Evolutionary conservation across 2,888 invertebrate genomes (phyloP).

Genomic region (Apocheima hispidaria): DNA sequence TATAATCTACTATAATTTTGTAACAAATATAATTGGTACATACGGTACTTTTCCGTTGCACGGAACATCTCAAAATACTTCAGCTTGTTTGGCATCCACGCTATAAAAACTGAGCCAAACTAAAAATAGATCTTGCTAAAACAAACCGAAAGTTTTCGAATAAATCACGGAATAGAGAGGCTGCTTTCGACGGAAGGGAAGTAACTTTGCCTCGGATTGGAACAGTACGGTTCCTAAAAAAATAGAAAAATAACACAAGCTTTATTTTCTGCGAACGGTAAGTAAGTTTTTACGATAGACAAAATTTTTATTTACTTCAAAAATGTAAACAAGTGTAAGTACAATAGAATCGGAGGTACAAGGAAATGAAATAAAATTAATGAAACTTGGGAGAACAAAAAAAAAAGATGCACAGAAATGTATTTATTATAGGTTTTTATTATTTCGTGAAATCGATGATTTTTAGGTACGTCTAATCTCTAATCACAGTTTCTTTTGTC

Average conservation of each 20-base stretch:
- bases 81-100: constrained; percentile 29
- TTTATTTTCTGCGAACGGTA: constrained; percentile 7
- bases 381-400: too few species aligned
- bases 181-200: constrained; percentile 33
- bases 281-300: constrained; percentile 6
- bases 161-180: constrained; percentile 36
- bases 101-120: constrained; percentile 36
- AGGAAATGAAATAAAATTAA: background rate
- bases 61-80: constrained; percentile 8
- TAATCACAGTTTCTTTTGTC: too few species aligned
- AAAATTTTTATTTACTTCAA: background rate
- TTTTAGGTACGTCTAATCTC: too few species aligned
- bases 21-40: background rate
- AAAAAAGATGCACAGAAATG: too few species aligned
- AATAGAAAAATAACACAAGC: constrained; percentile 26
- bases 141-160: constrained; percentile 36
- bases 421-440: too few species aligned
- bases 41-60: background rate
- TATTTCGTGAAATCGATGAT: too few species aligned
- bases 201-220: constrained; percentile 22
- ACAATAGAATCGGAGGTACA: background rate
- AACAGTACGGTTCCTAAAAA: constrained; percentile 27
- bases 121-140: constrained; percentile 38
- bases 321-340: constrained; percentile 4
- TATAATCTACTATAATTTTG: too few species aligned